Conservation (phyloP, 2,113 vertebrate genomes). For the Syngnathus scovelli region DNA sequence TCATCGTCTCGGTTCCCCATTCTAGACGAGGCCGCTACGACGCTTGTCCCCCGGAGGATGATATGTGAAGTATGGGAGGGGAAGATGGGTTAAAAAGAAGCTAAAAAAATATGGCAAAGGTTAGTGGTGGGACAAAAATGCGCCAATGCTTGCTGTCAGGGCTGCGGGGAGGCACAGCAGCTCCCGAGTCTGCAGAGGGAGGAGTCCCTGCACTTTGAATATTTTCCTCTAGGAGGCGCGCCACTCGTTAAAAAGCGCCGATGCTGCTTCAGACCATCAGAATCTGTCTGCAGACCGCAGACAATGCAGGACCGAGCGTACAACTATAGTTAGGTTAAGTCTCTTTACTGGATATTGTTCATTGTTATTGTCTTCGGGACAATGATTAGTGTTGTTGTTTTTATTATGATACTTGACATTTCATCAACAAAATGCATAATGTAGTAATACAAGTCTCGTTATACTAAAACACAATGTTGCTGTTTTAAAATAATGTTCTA, state of each 20-base stretch:
- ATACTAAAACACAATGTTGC: neutral
- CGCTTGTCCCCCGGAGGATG: constrained; percentile 49
- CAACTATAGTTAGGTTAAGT: neutral
- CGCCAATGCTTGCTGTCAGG: constrained; percentile 69
- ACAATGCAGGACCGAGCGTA: neutral
- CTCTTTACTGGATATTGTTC: neutral
- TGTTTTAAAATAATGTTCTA: neutral
- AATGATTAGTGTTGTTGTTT: neutral
- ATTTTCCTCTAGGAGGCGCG: constrained; percentile 44
- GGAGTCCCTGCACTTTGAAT: constrained; percentile 62
- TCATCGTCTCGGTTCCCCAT: constrained; percentile 83
- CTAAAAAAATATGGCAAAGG: constrained; percentile 38
- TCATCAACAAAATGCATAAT: neutral
- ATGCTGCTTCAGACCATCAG: neutral
- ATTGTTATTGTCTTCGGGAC: neutral
- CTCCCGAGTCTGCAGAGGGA: constrained; percentile 69
- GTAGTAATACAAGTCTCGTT: neutral
- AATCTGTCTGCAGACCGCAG: neutral
- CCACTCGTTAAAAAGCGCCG: constrained; percentile 25
- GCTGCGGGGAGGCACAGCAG: constrained; percentile 61
- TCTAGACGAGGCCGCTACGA: constrained; percentile 66
- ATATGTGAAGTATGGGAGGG: constrained; percentile 22
- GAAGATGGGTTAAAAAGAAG: constrained; percentile 31
- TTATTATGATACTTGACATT: neutral
- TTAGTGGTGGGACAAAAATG: constrained; percentile 56